These are phyloP conservation scores for Drosophila lutescens DNA, from an alignment of 2,888 invertebrate genomes.

Conservation along the genomic window DNA sequence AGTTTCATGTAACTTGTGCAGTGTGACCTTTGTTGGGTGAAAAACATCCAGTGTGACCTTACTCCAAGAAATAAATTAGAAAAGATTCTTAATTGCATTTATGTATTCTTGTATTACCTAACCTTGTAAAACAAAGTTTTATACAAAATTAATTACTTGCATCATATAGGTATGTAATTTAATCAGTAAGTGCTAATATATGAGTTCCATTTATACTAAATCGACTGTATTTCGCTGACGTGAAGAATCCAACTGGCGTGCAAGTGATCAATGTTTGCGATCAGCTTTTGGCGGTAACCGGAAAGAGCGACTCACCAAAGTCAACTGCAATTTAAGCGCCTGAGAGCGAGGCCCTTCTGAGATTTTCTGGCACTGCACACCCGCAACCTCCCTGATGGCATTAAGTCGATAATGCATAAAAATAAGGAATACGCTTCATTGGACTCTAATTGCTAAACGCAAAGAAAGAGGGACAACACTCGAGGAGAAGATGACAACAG, in stretches of 20 bases:
- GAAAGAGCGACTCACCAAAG: conserved; percentile 48
- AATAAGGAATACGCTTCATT: conserved; percentile 78
- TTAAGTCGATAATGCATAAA: conserved; percentile 80
- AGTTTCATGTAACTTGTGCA: background rate
- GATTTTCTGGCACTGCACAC: conserved; percentile 30
- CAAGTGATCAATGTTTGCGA: conserved; percentile 69
- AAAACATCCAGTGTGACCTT: background rate
- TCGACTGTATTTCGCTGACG: conserved; percentile 3
- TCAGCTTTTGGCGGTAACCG: conserved; percentile 54
- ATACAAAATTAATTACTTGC: no score
- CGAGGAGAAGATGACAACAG: conserved; percentile 65
- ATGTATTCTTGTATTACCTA: no score
- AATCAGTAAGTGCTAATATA: no score
- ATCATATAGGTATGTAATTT: no score
- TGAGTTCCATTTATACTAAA: background rate
- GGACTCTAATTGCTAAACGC: conserved; percentile 78
- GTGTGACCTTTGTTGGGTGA: background rate
- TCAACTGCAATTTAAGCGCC: conserved; percentile 58
- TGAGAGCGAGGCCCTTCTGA: conserved; percentile 36
- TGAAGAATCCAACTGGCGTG: conserved; percentile 43
- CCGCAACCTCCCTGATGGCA: conserved; percentile 57
- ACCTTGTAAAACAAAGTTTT: no score
- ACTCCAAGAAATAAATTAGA: no score
- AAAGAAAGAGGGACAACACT: conserved; percentile 52
- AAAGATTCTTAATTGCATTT: no score